Conservation (phyloP, 2,888 invertebrate genomes). For the Heliconius charithonia region DNA sequence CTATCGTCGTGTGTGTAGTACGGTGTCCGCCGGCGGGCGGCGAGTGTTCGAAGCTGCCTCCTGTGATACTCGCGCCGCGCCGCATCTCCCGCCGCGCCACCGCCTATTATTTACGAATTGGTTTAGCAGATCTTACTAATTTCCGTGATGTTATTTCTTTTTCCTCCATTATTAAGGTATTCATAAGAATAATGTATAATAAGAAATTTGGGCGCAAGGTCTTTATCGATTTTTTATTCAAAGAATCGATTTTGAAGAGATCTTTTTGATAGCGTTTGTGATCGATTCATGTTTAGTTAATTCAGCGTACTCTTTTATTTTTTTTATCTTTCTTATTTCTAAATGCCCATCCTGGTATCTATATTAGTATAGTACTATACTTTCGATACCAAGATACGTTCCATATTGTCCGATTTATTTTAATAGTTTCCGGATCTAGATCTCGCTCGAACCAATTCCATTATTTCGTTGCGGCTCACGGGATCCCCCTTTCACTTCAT, state of each 20-base stretch:
- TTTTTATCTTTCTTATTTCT: background rate
- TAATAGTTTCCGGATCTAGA: background rate
- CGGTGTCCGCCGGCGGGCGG: slow-evolving; percentile 44
- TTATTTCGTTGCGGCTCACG: slow-evolving; percentile 32
- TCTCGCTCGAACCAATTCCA: slow-evolving; percentile 29
- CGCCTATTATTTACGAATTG: background rate
- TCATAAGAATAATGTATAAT: background rate
- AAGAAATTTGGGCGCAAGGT: background rate
- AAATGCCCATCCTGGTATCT: too few relatives aligned
- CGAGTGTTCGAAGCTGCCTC: slow-evolving; percentile 62
- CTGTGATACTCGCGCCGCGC: slow-evolving; percentile 62
- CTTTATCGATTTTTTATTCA: slow-evolving; percentile 24
- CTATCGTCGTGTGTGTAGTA: background rate
- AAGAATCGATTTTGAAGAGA: slow-evolving; percentile 28
- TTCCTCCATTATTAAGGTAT: background rate
- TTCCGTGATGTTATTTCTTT: background rate
- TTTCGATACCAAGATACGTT: background rate
- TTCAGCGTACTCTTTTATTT: too few relatives aligned
- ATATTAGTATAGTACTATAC: too few relatives aligned
- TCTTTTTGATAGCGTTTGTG: slow-evolving; percentile 4
- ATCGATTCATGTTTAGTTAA: background rate
- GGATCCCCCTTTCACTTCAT: slow-evolving; percentile 1
- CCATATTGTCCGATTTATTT: background rate
- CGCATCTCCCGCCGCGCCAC: slow-evolving; percentile 35
- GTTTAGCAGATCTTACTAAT: background rate